A percentile compares a stretch with the other conserved stretches of the same genome.
These are phyloP conservation scores for Cercocebus atys DNA, from an alignment of 2,113 vertebrate species.

Conservation along the genomic window DNA sequence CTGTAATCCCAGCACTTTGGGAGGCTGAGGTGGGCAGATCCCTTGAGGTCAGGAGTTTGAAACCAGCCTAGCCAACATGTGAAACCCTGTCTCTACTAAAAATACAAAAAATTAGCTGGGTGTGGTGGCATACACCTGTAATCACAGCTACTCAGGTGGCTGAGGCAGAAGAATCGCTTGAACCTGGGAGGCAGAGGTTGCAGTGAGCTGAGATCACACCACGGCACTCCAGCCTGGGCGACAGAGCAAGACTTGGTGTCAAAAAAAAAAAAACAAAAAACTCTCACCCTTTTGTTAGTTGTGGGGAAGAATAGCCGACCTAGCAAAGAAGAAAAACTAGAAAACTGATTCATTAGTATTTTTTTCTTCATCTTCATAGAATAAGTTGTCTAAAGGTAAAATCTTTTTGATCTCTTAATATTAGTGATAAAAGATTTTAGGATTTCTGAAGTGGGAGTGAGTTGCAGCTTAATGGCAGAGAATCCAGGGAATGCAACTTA, in stretches of 20 bases:
- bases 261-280: not conserved
- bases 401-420: not conserved
- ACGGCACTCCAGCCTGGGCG: not conserved
- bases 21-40: not conserved
- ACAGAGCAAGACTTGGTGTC: no score
- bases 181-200: not conserved
- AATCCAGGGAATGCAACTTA: not conserved
- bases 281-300: slow-evolving; percentile 9
- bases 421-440: not conserved
- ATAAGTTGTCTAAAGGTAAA: not conserved
- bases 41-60: not conserved
- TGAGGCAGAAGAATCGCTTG: no score
- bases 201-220: not conserved
- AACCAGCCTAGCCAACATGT: no score
- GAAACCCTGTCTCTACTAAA: no score
- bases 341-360: not conserved
- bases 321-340: not conserved
- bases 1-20: not conserved
- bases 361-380: not conserved
- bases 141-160: no score
- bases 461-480: not conserved
- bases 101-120: no score
- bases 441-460: not conserved
- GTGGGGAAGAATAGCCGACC: not conserved
- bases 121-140: no score